Evolutionary conservation across 2,113 vertebrate species (phyloP).

Genomic region (Rattus rattus): DNA sequence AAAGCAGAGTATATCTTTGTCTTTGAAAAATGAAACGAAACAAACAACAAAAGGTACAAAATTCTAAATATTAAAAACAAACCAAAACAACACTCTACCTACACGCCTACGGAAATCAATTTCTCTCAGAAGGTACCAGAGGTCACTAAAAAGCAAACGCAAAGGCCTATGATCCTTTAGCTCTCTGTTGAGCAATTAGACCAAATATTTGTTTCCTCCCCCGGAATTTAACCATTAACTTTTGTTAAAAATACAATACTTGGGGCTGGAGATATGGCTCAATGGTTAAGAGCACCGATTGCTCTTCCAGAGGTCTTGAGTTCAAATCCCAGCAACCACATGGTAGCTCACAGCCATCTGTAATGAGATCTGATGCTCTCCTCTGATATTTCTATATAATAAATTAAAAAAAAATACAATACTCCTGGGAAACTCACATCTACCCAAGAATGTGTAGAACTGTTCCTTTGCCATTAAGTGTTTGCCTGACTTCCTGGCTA

Average conservation of each 20-base stretch:
- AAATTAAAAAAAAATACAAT: conserved; percentile 67
- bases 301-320: too few relatives aligned
- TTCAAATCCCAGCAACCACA: too few relatives aligned
- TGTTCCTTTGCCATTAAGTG: background rate
- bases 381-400: too few relatives aligned
- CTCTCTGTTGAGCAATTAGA: conserved; percentile 85
- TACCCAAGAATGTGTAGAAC: background rate
- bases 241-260: conserved; percentile 78
- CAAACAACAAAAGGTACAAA: background rate
- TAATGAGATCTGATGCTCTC: too few relatives aligned
- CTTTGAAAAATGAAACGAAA: background rate
- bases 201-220: conserved; percentile 92
- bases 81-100: background rate
- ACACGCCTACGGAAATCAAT: background rate
- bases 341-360: too few relatives aligned
- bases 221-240: conserved; percentile 91
- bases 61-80: background rate
- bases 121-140: conserved; percentile 64
- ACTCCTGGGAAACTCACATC: background rate
- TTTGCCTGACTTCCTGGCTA: background rate
- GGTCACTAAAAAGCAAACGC: conserved; percentile 71
- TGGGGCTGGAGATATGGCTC: too few relatives aligned
- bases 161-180: conserved; percentile 65
- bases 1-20: background rate
- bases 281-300: too few relatives aligned